Percentiles rank a stretch among this genome's conserved stretches.
Conservation (phyloP, 1,140 invertebrate genomes). For the Drosophila pruinosa region DNA sequence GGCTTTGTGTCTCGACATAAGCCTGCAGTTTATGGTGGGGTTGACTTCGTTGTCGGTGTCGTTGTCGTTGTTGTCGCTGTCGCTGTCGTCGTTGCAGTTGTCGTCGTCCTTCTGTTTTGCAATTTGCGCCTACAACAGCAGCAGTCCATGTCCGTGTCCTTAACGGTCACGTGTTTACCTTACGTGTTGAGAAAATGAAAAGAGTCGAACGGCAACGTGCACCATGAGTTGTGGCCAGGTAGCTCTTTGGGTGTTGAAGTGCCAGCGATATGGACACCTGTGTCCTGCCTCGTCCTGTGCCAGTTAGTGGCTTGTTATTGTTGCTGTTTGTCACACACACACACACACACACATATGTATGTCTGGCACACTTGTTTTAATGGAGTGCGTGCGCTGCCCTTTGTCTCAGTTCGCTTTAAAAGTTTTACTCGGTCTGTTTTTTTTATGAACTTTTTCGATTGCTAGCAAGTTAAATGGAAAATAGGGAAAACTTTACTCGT, state of each 20-base stretch:
- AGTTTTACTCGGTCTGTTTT: background rate
- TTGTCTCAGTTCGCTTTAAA: conserved; percentile 46
- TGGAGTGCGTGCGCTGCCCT: conserved; percentile 65
- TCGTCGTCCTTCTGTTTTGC: conserved; percentile 74
- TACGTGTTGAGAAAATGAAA: conserved; percentile 81
- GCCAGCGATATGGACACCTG: conserved; percentile 74
- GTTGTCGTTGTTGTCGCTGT: too few species aligned
- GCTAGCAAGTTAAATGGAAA: conserved; percentile 69
- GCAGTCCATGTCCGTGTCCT: conserved; percentile 60
- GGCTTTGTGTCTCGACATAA: conserved; percentile 78
- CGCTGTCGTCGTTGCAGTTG: too few species aligned
- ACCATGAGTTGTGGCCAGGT: background rate
- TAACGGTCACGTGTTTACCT: conserved; percentile 79
- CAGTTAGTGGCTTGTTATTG: conserved; percentile 75
- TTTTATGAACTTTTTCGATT: conserved; percentile 73
- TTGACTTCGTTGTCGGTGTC: conserved; percentile 37
- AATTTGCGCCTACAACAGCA: conserved; percentile 76
- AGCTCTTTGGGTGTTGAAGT: conserved; percentile 69
- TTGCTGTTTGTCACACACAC: conserved; percentile 66
- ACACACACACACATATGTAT: too few species aligned
- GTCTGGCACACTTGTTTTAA: conserved; percentile 40
- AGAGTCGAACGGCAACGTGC: conserved; percentile 28
- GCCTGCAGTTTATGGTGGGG: conserved; percentile 69
- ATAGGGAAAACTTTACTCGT: conserved; percentile 52
- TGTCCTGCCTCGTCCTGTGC: conserved; percentile 39